Evolutionary conservation across 2,888 invertebrate species (phyloP), one percentile per base, ranked within the genome.

Genomic region (Vandiemenella viatica): DNA sequence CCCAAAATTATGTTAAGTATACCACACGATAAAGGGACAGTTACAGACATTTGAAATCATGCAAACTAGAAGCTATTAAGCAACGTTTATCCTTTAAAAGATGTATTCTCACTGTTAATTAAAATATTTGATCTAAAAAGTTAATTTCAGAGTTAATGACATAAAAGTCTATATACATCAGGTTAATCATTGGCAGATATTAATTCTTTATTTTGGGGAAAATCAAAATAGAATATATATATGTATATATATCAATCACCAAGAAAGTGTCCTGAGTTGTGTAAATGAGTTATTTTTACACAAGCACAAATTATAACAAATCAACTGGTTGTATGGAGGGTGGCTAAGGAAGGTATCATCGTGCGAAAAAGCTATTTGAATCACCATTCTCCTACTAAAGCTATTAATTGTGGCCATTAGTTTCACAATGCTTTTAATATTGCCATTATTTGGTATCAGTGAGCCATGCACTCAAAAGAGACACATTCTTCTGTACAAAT

Each of bases 381-480:
- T n/a, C 32, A 32, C n/a, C 10, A 32, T 32, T 13, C n/a, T 32
- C n/a, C 32, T 32, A 32, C 32, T 13, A 32, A 32, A 32, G 32
- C 32, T 32, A 32, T 32, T 32, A 32, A 13, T 32, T n/a, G n/a
- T 32, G 10, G n/a, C n/a, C 10, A 32, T 13, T 32, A 13, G 10
- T 32, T 10, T 32, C 32, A 32, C 10, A 32, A 32, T 32, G 32
- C 32, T 32, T 32, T 13, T 32, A 13, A 32, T 13, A 13, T 13
- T 32, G 32, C 10, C 32, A 32, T 32, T 13, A 32, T 32, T 32
- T 13, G n/a, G 10, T 32, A 2, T 32, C n/a, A 13, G 32, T 32
- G 32, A 32, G 32, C 32, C 42, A 42, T 42, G 42, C 42, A 42
- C 19, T 42, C 42, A 42, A 42, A 21, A 20, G 19, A 42, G 42